Evolutionary conservation across 1,140 invertebrate genomes (phyloP).

Genomic region (Palaemon carinicauda): DNA sequence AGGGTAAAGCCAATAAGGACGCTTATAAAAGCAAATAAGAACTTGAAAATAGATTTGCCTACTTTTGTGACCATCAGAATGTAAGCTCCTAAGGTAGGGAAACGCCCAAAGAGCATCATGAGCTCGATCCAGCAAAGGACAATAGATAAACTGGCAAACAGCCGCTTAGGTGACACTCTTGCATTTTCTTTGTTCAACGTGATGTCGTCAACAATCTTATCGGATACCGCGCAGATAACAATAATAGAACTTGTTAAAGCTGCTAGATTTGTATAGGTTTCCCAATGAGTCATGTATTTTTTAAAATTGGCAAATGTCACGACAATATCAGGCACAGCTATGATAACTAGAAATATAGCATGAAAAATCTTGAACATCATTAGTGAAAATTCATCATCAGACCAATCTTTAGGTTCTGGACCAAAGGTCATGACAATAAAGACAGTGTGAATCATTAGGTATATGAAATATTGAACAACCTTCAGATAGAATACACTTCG

Average conservation of each 20-base stretch:
- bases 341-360: too few relatives aligned
- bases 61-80: conserved; percentile 61
- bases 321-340: too few relatives aligned
- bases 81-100: conserved; percentile 73
- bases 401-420: too few relatives aligned
- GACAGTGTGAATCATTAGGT: conserved; percentile 69
- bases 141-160: conserved; percentile 72
- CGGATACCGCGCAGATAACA: not conserved
- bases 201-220: not conserved
- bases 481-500: conserved; percentile 77
- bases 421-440: conserved; percentile 4
- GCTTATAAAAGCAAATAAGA: conserved; percentile 57
- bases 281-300: too few relatives aligned
- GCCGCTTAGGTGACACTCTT: not conserved
- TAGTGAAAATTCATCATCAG: not conserved
- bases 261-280: too few relatives aligned
- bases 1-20: conserved; percentile 60
- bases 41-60: conserved; percentile 57
- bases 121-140: conserved; percentile 78
- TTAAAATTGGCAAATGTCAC: too few relatives aligned
- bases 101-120: conserved; percentile 78
- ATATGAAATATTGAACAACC: conserved; percentile 75
- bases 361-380: not conserved
- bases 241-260: too few relatives aligned
- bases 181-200: not conserved